These are phyloP conservation scores for Heterohyrax brucei DNA, from an alignment of 2,797 vertebrate genomes.

Conservation along the genomic window DNA sequence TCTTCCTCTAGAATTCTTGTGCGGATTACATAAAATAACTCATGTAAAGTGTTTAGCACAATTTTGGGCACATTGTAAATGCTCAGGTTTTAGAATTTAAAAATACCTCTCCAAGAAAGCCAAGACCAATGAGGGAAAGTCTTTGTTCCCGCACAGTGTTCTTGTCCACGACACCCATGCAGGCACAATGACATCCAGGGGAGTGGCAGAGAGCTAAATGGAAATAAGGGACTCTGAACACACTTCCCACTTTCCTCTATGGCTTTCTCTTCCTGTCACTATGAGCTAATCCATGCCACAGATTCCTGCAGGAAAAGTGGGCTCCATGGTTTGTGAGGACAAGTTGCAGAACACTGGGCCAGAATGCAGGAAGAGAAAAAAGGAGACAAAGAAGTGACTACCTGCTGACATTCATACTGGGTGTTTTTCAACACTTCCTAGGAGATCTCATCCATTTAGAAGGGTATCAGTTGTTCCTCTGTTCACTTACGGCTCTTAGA, in stretches of 20 bases:
- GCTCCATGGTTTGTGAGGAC: not conserved
- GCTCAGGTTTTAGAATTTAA: not conserved
- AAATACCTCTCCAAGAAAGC: not conserved
- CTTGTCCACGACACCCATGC: not conserved
- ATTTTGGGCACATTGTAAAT: not conserved
- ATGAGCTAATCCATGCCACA: not conserved
- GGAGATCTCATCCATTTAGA: slow-evolving; percentile 21
- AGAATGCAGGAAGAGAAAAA: slow-evolving; percentile 7
- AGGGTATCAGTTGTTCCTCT: not conserved
- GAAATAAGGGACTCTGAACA: not conserved
- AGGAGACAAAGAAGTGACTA: not conserved
- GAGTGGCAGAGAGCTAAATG: not conserved
- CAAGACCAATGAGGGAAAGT: not conserved
- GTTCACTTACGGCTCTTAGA: not conserved
- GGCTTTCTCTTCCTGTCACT: not conserved
- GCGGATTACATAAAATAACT: slow-evolving; percentile 2
- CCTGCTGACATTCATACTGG: not conserved
- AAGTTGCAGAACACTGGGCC: not conserved
- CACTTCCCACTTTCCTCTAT: not conserved
- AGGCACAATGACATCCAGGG: not conserved
- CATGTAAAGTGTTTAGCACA: not conserved
- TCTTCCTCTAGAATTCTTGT: slow-evolving; percentile 21
- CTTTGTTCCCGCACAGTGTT: not conserved
- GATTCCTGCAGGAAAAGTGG: not conserved
- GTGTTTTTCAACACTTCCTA: slow-evolving; percentile 33